Percentiles rank a stretch among this genome's conserved stretches.
These are phyloP conservation scores for Haemorhous mexicanus DNA, from an alignment of 2,113 vertebrate genomes.

Conservation along the genomic window DNA sequence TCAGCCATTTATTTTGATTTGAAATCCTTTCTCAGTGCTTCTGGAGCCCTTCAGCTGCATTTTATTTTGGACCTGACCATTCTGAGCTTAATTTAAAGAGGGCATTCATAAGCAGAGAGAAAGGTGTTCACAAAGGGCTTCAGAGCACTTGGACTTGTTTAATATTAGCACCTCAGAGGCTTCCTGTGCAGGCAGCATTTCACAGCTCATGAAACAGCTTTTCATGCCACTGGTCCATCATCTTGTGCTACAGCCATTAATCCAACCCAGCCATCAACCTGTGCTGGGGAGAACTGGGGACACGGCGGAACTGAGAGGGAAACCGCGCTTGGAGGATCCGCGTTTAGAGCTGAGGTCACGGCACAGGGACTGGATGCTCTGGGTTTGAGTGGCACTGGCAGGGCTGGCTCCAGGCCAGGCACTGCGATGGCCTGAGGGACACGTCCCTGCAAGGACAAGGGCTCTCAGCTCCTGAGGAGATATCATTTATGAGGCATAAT, in stretches of 20 bases:
- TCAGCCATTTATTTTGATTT: background rate
- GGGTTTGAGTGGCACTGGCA: background rate
- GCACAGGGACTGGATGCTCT: background rate
- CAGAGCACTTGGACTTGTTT: accelerated
- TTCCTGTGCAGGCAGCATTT: background rate
- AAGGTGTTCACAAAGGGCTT: background rate
- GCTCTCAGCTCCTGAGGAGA: background rate
- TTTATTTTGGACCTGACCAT: background rate
- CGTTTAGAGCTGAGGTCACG: background rate
- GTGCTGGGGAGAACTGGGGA: background rate
- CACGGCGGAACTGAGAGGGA: accelerated
- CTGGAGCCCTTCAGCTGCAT: background rate
- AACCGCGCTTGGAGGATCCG: accelerated
- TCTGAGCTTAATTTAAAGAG: background rate
- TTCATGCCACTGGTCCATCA: background rate
- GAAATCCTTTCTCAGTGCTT: conserved; percentile 15
- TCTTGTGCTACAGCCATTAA: background rate
- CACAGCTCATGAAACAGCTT: background rate
- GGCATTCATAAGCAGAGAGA: background rate
- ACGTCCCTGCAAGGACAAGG: background rate
- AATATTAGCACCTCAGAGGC: background rate
- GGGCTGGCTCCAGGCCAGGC: conserved; percentile 23
- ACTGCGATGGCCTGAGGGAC: background rate
- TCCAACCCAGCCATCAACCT: background rate
- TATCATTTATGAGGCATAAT: conserved; percentile 43